Percentiles rank a stretch among this genome's conserved stretches.
phyloP scores from a whole-genome alignment of 2,113 vertebrate species.

The Phalacrocorax aristotelis region DNA sequence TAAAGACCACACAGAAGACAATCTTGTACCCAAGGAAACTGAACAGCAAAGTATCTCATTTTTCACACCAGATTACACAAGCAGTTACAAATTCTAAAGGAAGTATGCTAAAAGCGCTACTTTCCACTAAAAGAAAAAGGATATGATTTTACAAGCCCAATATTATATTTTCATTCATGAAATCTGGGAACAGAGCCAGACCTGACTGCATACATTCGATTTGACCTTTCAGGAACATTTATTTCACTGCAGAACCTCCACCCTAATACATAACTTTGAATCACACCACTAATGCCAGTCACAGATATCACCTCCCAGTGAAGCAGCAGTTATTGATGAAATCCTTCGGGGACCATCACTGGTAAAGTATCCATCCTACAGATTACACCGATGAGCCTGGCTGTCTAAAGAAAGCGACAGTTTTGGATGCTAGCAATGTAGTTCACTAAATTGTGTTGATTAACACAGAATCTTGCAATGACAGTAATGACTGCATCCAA shows the following conservation, averaged over 20 bases:
- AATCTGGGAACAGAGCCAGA: conserved; percentile 22
- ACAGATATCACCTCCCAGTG: background rate
- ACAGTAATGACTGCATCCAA: background rate
- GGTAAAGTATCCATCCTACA: fast-evolving
- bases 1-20: conserved; percentile 12
- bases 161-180: conserved; percentile 51
- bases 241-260: conserved; percentile 15
- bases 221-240: conserved; percentile 40
- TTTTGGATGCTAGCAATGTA: background rate
- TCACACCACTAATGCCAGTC: background rate
- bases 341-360: background rate
- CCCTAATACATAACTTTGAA: background rate
- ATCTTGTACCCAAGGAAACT: conserved; percentile 16
- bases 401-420: background rate
- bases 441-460: background rate
- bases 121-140: conserved; percentile 3
- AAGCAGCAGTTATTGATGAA: background rate
- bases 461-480: background rate
- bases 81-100: conserved; percentile 23
- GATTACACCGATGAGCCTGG: background rate
- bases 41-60: background rate
- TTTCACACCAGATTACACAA: conserved; percentile 22
- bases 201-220: conserved; percentile 6
- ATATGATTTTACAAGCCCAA: conserved; percentile 31
- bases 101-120: conserved; percentile 13